A percentile compares a stretch with the other conserved stretches of the same genome.
These are phyloP conservation scores for Brachionus asplanchnoidis DNA, from an alignment of 1,140 invertebrate genomes.

Conservation along the genomic window DNA sequence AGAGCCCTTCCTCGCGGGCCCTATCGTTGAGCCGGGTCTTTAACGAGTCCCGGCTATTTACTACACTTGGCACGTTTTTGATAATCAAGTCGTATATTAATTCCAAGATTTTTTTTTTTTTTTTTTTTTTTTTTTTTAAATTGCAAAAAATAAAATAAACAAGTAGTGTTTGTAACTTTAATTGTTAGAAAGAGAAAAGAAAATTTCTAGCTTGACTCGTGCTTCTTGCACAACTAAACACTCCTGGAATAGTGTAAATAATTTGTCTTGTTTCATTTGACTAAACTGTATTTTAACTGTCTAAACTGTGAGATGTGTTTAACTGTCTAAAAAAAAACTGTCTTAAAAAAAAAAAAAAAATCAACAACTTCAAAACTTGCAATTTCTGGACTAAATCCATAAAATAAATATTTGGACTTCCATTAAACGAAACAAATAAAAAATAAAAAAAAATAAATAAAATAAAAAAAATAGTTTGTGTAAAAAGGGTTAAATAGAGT, in stretches of 20 bases:
- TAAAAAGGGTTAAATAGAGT: neutral
- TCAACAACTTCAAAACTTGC: neutral
- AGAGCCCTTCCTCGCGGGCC: neutral
- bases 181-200: neutral
- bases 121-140: neutral
- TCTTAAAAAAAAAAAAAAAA: neutral
- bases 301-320: neutral
- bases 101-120: no score
- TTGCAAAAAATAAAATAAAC: neutral
- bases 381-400: neutral
- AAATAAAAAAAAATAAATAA: neutral
- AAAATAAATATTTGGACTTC: neutral
- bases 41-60: neutral
- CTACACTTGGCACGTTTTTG: neutral
- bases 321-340: neutral
- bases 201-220: neutral
- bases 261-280: neutral
- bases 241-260: neutral
- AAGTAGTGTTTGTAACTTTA: neutral
- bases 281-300: no score
- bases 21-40: neutral
- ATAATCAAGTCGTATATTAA: neutral
- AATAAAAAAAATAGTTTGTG: neutral
- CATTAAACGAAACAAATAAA: neutral
- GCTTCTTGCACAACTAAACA: neutral